Base-by-base conservation (phyloP, 1,140 invertebrate species). In the Lethocerus indicus region DNA sequence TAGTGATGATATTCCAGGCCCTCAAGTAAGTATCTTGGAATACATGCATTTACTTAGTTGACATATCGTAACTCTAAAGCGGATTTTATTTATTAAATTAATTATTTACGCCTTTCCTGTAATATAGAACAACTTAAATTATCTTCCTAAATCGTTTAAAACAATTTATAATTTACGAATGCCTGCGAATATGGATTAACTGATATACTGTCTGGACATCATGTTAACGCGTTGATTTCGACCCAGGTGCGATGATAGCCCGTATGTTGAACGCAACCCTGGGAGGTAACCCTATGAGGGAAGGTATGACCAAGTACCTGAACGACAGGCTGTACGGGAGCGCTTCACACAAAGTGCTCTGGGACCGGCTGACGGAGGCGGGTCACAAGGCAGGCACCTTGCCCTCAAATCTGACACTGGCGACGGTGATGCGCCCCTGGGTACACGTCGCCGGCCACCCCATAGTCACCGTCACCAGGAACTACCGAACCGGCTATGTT, bases 251-350 rank as follows among this genome's bases (percentile, higher is more conserved):
- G 0, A 79, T 79, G 46, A 64, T 92, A 3, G 73, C 92, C 32
- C 64, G 83, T 43, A 92, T 92, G 87, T 67, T 91, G 57, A 75
- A 80, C 50, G 73, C 82, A 49, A 76, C 83, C 24, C 68, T 88
- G 14, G 79, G 83, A 1, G 70, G 76, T 36, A 62, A 73, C 6
- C 67, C 74, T 1, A 88, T 92, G 60, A 70, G 74, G 44, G 62
- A 67, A 9, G 83, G 82, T 39, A 62, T 89, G 7, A 61, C 69
- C 6, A 69, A 52, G 76, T 80, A 58, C 63, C 83, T 24, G 62
- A 71, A 25, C 16, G 35, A 47, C 48, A 16, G 62, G 60, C n/a
- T 32, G 6, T 49, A 48, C 37, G 32, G 32, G 12, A 45, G 53
- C 7, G 57, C 37, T 12, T 45, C 48, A 3, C 53, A 54, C 2